These are phyloP conservation scores for Arion vulgaris DNA, from an alignment of 1,140 invertebrate genomes.

Conservation along the genomic window DNA sequence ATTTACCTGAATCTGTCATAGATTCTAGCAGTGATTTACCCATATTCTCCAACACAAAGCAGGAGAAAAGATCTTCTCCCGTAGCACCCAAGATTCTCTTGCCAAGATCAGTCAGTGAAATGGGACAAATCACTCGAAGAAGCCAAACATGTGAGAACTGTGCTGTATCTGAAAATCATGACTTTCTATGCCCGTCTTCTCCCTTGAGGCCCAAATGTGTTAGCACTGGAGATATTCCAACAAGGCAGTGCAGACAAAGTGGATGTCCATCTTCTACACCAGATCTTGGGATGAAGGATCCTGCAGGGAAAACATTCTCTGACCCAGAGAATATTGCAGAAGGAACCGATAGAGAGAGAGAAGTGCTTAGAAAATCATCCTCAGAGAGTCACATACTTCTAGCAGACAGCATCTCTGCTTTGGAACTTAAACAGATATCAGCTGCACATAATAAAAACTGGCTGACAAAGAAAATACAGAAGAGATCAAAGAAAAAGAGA, in stretches of 20 bases:
- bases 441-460: conserved; percentile 1
- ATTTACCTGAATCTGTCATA: not conserved
- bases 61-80: not conserved
- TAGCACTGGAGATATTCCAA: conserved; percentile 27
- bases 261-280: not conserved
- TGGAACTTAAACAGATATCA: not conserved
- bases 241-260: not conserved
- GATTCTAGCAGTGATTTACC: not conserved
- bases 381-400: conserved; percentile 14
- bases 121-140: not conserved
- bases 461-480: conserved; percentile 30
- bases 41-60: not conserved
- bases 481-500: conserved; percentile 25
- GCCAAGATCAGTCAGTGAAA: conserved; percentile 29
- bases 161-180: not conserved
- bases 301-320: conserved; percentile 23
- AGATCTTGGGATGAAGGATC: not conserved
- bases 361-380: conserved; percentile 29
- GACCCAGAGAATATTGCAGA: conserved; percentile 4
- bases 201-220: conserved; percentile 19
- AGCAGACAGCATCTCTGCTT: not conserved
- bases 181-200: not conserved
- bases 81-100: not conserved
- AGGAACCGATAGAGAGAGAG: not conserved
- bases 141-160: not conserved